phyloP scores from a whole-genome alignment of 30 jellyfish, hydroid and myxozoan species.

The Aurelia aurita complex sp. Pacific region DNA sequence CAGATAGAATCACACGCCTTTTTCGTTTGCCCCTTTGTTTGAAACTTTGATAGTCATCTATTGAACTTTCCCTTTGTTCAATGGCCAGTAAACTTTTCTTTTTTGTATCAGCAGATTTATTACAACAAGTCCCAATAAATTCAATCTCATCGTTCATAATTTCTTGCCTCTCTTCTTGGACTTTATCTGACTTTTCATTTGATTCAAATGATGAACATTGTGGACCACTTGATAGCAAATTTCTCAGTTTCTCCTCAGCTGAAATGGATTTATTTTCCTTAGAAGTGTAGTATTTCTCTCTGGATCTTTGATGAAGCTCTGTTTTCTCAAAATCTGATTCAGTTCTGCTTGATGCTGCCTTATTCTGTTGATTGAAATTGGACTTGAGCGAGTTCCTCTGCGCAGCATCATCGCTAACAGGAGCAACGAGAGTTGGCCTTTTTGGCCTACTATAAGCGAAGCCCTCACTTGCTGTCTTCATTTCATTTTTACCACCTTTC shows the following conservation, averaged over 20 bases:
- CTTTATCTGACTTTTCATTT: conserved; percentile 1
- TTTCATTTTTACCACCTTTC: no score
- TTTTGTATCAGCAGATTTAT: neutral
- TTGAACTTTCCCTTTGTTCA: neutral
- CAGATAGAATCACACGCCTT: conserved; percentile 27
- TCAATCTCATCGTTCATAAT: neutral
- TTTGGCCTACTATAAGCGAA: no score
- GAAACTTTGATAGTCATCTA: neutral
- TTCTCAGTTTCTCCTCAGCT: conserved; percentile 40
- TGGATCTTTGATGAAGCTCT: no score
- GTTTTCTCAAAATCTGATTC: no score
- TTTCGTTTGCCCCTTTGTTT: conserved; percentile 53
- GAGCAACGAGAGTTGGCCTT: no score
- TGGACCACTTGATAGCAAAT: conserved; percentile 20
- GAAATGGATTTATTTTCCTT: neutral
- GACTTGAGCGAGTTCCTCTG: no score
- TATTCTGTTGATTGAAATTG: no score
- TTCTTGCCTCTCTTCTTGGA: neutral
- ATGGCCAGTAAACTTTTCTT: neutral
- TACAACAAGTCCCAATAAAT: neutral
- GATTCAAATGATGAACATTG: neutral
- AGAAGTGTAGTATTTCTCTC: no score
- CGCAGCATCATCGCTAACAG: no score
- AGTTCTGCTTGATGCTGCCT: no score
- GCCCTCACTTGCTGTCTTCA: no score